Conservation (phyloP, 2,888 invertebrate species). For the Yponomeuta malinellus region DNA sequence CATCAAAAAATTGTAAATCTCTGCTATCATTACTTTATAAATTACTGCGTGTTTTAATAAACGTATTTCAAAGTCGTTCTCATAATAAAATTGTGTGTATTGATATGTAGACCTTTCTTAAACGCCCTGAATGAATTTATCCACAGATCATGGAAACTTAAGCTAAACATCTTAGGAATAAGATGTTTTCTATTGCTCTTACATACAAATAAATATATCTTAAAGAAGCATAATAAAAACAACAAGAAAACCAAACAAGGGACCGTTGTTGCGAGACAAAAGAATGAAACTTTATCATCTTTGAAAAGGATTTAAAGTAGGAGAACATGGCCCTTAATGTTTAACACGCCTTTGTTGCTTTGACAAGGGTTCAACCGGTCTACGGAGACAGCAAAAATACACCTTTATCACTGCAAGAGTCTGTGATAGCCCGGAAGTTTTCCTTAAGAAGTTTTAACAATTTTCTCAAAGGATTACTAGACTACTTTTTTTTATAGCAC, state of each 20-base stretch:
- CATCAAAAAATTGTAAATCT: too few relatives aligned
- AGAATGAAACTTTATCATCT: conserved; percentile 14
- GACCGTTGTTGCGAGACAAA: neutral
- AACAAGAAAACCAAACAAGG: neutral
- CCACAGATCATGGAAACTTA: too few relatives aligned
- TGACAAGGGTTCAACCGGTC: conserved; percentile 24
- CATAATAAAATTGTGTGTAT: too few relatives aligned
- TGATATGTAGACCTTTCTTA: too few relatives aligned
- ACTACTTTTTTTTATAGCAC: neutral
- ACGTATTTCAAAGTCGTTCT: too few relatives aligned
- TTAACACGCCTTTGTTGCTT: conserved; percentile 20
- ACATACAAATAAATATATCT: neutral
- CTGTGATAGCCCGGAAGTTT: neutral
- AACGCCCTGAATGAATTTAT: too few relatives aligned
- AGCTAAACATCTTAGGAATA: too few relatives aligned
- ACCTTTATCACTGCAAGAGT: conserved; percentile 6
- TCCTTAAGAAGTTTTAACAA: neutral
- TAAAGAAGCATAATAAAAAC: neutral
- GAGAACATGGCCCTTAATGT: conserved; percentile 15
- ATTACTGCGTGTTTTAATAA: too few relatives aligned
- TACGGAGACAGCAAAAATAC: conserved; percentile 18
- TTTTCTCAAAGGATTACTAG: neutral
- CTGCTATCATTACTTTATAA: too few relatives aligned
- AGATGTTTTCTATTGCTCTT: too few relatives aligned
- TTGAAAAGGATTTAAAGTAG: conserved; percentile 9